Conservation (phyloP, 2,113 vertebrate species). For the Ardeotis arabs region DNA sequence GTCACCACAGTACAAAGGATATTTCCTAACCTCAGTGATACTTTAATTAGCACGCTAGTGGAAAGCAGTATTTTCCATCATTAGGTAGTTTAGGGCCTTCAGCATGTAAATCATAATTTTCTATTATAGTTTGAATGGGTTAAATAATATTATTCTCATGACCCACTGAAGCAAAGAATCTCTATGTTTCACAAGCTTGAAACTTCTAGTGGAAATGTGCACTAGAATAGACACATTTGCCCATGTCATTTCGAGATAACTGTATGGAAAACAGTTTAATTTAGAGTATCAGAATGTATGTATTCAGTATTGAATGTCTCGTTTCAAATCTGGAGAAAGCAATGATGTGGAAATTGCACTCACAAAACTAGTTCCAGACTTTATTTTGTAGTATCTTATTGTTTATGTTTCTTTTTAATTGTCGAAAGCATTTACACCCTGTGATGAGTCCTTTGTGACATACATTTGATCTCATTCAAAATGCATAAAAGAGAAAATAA, state of each 20-base stretch:
- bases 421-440: background rate
- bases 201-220: background rate
- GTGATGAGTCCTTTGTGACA: background rate
- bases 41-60: conserved; percentile 3
- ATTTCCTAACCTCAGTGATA: background rate
- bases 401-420: background rate
- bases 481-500: background rate
- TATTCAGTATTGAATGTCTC: background rate
- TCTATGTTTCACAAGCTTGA: background rate
- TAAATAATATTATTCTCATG: background rate
- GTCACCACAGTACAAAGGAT: background rate
- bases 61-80: conserved; percentile 11
- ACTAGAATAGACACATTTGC: background rate
- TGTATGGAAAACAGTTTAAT: background rate
- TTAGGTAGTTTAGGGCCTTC: background rate
- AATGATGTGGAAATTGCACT: background rate
- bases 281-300: background rate
- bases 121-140: background rate
- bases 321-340: background rate
- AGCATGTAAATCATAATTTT: background rate
- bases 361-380: background rate
- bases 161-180: background rate
- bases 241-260: background rate
- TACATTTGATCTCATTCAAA: background rate
- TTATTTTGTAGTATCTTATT: background rate